Conservation (phyloP, 2,888 invertebrate genomes). For the Latrodectus hesperus region DNA sequence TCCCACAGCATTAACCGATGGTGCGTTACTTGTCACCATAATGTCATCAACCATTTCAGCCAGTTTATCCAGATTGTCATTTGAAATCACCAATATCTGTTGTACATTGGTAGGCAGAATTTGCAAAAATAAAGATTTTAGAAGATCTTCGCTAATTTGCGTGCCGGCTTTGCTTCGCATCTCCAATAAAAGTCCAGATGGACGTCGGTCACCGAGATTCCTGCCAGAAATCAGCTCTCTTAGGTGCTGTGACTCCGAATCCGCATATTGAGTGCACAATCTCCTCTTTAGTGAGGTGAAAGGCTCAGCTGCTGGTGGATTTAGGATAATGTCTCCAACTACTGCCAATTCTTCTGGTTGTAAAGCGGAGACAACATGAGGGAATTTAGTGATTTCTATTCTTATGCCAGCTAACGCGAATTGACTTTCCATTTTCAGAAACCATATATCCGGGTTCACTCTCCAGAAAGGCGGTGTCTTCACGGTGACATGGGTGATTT, state of each 20-base stretch:
- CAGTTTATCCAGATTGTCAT: background rate
- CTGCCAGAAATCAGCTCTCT: too few relatives aligned
- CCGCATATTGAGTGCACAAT: too few relatives aligned
- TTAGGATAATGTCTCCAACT: background rate
- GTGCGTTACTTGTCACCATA: too few relatives aligned
- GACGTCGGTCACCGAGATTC: background rate
- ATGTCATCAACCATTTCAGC: background rate
- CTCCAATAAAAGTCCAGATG: background rate
- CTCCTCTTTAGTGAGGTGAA: background rate
- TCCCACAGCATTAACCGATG: background rate
- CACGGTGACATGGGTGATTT: background rate
- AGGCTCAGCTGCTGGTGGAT: background rate
- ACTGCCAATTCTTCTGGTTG: background rate
- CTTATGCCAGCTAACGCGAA: background rate
- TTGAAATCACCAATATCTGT: background rate
- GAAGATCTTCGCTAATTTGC: background rate
- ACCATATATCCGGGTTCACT: background rate
- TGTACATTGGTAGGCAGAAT: too few relatives aligned
- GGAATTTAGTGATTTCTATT: background rate
- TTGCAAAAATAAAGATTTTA: too few relatives aligned
- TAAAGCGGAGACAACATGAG: background rate
- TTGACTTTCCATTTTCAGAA: background rate
- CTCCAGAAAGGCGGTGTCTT: conserved; percentile 3
- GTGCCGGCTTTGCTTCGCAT: conserved; percentile 2
- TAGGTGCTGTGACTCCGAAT: too few relatives aligned